Conservation (phyloP, 2,888 invertebrate genomes). For the Ormyrus rosae region DNA sequence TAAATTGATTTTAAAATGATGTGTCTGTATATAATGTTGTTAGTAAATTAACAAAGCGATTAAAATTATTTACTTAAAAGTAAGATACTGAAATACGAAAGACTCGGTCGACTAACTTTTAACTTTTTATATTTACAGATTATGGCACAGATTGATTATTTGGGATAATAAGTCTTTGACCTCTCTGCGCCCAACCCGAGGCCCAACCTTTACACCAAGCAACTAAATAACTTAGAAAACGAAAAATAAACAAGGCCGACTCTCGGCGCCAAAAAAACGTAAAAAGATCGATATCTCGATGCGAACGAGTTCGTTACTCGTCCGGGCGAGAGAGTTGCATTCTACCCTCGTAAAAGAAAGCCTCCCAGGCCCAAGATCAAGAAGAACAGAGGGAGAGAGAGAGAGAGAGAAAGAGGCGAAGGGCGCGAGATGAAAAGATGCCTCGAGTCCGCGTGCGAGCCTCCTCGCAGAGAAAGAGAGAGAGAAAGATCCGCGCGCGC, state of each 20-base stretch:
- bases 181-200: too few relatives aligned
- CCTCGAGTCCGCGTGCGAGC: too few relatives aligned
- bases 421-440: constrained; percentile 50
- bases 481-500: constrained; percentile 9
- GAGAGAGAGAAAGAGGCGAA: constrained; percentile 5
- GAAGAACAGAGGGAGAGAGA: constrained; percentile 1
- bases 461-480: neutral
- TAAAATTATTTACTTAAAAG: too few relatives aligned
- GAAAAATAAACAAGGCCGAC: neutral
- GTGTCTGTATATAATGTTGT: too few relatives aligned
- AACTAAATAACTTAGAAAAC: neutral
- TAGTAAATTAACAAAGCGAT: too few relatives aligned
- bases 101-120: too few relatives aligned
- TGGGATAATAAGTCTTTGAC: too few relatives aligned
- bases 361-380: constrained; percentile 8
- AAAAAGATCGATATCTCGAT: constrained; percentile 56
- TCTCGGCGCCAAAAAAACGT: constrained; percentile 61
- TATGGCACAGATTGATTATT: too few relatives aligned
- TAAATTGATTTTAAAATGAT: too few relatives aligned
- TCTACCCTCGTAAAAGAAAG: constrained; percentile 22
- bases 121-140: too few relatives aligned
- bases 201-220: neutral
- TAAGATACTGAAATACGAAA: too few relatives aligned
- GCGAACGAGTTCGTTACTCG: constrained; percentile 35
- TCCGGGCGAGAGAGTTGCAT: constrained; percentile 30